Percentiles rank a stretch among this genome's conserved stretches.
Conservation (phyloP, 92 coral and sea anemone species). For the Diadumene lineata region DNA sequence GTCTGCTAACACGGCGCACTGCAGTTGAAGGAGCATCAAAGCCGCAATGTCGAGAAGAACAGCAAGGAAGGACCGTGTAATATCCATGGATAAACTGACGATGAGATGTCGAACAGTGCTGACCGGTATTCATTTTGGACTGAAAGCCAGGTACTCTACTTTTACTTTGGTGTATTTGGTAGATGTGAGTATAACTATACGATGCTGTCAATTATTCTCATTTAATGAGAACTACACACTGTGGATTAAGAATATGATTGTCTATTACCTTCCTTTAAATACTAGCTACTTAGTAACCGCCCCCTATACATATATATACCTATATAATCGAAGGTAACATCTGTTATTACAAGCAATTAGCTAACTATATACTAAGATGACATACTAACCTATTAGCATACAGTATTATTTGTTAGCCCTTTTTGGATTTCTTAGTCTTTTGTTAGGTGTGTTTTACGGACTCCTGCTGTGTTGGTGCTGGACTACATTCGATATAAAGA, state of each 20-base stretch:
- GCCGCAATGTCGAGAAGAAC: conserved; percentile 25
- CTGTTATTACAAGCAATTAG: conserved; percentile 38
- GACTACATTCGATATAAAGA: conserved; percentile 16
- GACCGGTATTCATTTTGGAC: conserved; percentile 6
- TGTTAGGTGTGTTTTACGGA: conserved; percentile 1
- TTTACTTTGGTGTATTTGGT: not conserved
- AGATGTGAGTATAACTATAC: not conserved
- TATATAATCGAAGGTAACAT: conserved; percentile 4
- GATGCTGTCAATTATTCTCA: not conserved
- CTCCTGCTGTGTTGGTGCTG: conserved; percentile 5
- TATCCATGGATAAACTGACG: conserved; percentile 30
- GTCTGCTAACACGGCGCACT: conserved; percentile 15
- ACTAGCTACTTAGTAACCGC: not conserved
- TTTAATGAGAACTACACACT: conserved; percentile 9
- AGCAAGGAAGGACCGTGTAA: conserved; percentile 33
- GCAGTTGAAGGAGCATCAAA: not conserved
- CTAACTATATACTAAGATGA: not conserved
- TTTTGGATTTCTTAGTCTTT: conserved; percentile 31
- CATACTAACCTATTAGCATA: conserved; percentile 20
- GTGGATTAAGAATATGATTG: conserved; percentile 27
- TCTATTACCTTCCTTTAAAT: conserved; percentile 37
- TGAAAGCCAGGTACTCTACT: not conserved
- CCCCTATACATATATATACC: not conserved
- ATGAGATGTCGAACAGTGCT: conserved; percentile 10
- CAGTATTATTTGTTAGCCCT: conserved; percentile 22